Percentiles rank a stretch among this genome's conserved stretches.
These are phyloP conservation scores for Thunnus albacares DNA, from an alignment of 2,797 vertebrate species.

Conservation along the genomic window DNA sequence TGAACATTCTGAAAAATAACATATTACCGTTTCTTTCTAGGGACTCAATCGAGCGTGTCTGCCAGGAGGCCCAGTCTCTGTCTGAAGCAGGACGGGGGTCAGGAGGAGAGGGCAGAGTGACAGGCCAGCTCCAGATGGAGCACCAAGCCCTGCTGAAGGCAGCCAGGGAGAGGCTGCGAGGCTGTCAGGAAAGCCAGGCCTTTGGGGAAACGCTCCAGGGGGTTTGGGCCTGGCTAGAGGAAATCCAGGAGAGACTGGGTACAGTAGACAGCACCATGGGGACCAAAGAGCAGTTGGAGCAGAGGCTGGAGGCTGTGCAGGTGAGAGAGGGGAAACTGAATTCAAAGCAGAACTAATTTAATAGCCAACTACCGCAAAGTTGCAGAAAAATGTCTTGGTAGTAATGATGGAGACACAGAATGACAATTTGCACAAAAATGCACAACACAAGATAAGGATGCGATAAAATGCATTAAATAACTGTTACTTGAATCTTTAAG, in stretches of 20 bases:
- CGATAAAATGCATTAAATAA: not conserved
- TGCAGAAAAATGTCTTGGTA: too few relatives aligned
- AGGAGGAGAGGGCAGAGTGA: slow-evolving; percentile 87
- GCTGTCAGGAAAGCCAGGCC: slow-evolving; percentile 93
- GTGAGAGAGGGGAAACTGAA: slow-evolving; percentile 74
- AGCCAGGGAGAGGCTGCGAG: slow-evolving; percentile 88
- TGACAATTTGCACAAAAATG: too few relatives aligned
- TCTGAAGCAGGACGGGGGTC: slow-evolving; percentile 89
- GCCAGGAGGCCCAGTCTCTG: slow-evolving; percentile 90
- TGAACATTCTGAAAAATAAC: slow-evolving; percentile 19
- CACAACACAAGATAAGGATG: too few relatives aligned
- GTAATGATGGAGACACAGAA: too few relatives aligned
- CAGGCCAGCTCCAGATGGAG: slow-evolving; percentile 89
- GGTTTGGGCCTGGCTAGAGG: slow-evolving; percentile 93
- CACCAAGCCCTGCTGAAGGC: slow-evolving; percentile 91
- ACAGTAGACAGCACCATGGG: slow-evolving; percentile 91
- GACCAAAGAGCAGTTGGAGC: slow-evolving; percentile 91
- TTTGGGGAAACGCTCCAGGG: slow-evolving; percentile 92
- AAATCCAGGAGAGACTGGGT: slow-evolving; percentile 89
- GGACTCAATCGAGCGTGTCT: slow-evolving; percentile 91
- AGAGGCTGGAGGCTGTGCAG: slow-evolving; percentile 91
- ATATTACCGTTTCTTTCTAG: slow-evolving; percentile 75
- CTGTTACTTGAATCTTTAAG: not conserved
- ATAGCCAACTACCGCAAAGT: not conserved
- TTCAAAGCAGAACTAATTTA: not conserved